These are phyloP conservation scores for Epinephelus malabaricus DNA, from an alignment of 2,797 vertebrate species.

Conservation along the genomic window DNA sequence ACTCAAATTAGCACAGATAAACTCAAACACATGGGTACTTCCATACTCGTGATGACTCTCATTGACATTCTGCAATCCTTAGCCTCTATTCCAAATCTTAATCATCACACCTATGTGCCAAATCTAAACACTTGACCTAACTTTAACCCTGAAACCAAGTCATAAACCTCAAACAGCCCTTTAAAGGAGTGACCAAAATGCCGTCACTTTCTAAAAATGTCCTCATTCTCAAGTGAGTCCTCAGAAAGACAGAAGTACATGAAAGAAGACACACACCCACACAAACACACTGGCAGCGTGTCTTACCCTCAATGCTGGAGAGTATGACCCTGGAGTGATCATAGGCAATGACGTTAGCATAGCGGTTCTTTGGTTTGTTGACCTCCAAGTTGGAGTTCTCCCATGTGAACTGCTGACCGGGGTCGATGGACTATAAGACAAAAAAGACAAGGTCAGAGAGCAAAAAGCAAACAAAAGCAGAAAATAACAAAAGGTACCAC, in stretches of 20 bases:
- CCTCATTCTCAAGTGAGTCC: constrained; percentile 15
- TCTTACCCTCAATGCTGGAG: constrained; percentile 94
- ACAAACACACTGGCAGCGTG: constrained; percentile 8
- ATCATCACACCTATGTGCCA: constrained; percentile 8
- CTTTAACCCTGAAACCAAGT: constrained; percentile 30
- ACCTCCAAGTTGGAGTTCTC: constrained; percentile 99
- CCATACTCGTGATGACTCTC: not conserved
- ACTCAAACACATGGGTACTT: constrained; percentile 3
- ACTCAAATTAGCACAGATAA: not conserved
- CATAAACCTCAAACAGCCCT: constrained; percentile 32
- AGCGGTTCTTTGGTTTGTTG: constrained; percentile 99
- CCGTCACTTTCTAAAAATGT: constrained; percentile 44
- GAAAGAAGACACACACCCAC: not conserved
- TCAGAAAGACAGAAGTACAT: constrained; percentile 14
- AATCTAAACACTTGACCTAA: constrained; percentile 9
- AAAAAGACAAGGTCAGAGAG: constrained; percentile 29
- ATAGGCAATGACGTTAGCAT: constrained; percentile 90
- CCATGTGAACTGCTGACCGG: constrained; percentile 99
- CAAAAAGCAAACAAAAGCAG: constrained; percentile 13
- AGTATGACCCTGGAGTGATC: constrained; percentile 92
- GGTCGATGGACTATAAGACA: constrained; percentile 92
- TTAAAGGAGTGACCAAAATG: constrained; percentile 35
- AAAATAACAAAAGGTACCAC: not conserved
- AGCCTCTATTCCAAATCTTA: constrained; percentile 19
- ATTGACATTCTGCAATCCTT: constrained; percentile 5